A percentile compares a stretch with the other conserved stretches of the same genome.
These are phyloP conservation scores for Loxodonta africana DNA, from an alignment of 2,113 vertebrate species.

Conservation along the genomic window DNA sequence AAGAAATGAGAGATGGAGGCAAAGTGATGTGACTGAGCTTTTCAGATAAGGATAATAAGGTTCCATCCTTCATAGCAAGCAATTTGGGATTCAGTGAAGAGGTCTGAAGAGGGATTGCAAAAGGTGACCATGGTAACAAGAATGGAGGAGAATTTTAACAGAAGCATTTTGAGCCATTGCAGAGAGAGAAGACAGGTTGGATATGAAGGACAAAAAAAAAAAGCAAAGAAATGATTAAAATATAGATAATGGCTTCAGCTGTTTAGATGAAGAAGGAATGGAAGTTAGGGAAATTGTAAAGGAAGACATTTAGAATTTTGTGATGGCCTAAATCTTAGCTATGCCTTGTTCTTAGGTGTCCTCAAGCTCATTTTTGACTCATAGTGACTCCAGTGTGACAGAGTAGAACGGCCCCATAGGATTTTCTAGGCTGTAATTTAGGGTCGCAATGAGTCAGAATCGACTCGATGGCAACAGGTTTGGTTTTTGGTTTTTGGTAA, in stretches of 20 bases:
- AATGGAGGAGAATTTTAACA: slow-evolving; percentile 62
- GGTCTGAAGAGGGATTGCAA: slow-evolving; percentile 64
- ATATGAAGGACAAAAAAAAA: slow-evolving; percentile 58
- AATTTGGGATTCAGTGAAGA: slow-evolving; percentile 70
- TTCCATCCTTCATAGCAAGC: slow-evolving; percentile 69
- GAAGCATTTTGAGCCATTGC: slow-evolving; percentile 70
- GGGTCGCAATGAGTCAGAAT: too few species aligned
- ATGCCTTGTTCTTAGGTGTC: not conserved
- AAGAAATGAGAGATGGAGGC: slow-evolving; percentile 56
- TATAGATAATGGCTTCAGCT: slow-evolving; percentile 16
- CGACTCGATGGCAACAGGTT: too few species aligned
- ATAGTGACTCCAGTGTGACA: not conserved
- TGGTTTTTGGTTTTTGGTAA: not conserved
- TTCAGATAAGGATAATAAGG: slow-evolving; percentile 71
- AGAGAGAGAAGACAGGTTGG: not conserved
- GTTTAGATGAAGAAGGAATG: slow-evolving; percentile 38
- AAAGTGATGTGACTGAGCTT: slow-evolving; percentile 53
- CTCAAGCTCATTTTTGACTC: not conserved
- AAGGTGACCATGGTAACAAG: slow-evolving; percentile 75
- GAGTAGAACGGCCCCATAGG: not conserved
- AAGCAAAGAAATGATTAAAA: slow-evolving; percentile 53
- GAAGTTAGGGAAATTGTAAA: slow-evolving; percentile 33
- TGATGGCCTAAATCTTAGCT: slow-evolving; percentile 15
- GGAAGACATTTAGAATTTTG: slow-evolving; percentile 44
- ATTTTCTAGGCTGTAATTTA: not conserved